These are phyloP conservation scores for Alligator mississippiensis DNA, from an alignment of 2,113 vertebrate species.

Conservation along the genomic window DNA sequence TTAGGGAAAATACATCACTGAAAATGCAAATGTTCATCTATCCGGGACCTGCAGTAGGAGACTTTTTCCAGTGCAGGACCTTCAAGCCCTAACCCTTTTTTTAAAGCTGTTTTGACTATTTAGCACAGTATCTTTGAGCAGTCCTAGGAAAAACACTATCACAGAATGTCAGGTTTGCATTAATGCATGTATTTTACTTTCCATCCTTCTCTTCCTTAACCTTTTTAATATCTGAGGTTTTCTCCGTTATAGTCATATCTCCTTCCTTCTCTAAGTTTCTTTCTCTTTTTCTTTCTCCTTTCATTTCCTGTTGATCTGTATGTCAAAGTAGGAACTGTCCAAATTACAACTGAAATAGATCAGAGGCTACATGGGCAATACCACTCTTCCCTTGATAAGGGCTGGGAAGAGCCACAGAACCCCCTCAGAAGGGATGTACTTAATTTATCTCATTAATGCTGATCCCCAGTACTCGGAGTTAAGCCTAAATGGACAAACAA, in stretches of 20 bases:
- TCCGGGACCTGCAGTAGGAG: background rate
- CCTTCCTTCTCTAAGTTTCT: conserved; percentile 46
- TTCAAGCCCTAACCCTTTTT: background rate
- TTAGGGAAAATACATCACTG: background rate
- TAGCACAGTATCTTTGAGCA: background rate
- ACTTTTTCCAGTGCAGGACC: background rate
- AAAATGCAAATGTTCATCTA: background rate
- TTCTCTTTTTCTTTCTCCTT: conserved; percentile 18
- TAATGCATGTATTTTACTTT: conserved; percentile 18
- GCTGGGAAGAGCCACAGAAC: conserved; percentile 56
- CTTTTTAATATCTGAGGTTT: background rate
- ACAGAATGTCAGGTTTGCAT: conserved; percentile 41
- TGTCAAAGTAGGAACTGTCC: conserved; percentile 62
- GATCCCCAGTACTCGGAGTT: background rate
- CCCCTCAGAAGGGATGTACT: conserved; percentile 64
- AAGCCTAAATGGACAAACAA: background rate
- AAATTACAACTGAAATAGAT: conserved; percentile 35
- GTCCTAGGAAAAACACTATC: conserved; percentile 24
- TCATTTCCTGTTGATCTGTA: conserved; percentile 55
- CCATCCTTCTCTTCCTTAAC: conserved; percentile 19
- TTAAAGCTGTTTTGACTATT: conserved; percentile 6
- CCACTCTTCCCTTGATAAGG: conserved; percentile 67
- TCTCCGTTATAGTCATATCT: conserved; percentile 16
- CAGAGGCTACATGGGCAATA: conserved; percentile 53
- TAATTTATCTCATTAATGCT: background rate